These are phyloP conservation scores for Imbricaverruca yamaguchii DNA, from an alignment of 2,888 invertebrate species.

Conservation along the genomic window DNA sequence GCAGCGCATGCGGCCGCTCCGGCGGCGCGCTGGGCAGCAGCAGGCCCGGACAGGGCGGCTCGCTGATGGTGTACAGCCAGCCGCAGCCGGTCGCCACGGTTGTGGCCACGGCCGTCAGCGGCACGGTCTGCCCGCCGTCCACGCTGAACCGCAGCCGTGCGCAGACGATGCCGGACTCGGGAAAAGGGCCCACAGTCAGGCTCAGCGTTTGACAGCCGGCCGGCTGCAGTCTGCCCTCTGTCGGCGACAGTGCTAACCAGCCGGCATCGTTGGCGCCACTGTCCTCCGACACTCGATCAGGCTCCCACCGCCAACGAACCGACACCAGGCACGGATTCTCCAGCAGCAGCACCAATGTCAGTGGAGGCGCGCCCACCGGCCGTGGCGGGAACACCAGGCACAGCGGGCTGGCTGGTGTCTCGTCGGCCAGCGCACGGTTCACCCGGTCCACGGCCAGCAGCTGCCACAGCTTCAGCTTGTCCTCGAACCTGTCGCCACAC, in stretches of 20 bases:
- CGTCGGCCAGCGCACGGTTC: not conserved
- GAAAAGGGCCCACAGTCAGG: not conserved
- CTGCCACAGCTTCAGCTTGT: not conserved
- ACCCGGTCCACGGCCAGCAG: not conserved
- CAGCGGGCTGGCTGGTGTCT: not conserved
- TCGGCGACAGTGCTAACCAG: not conserved
- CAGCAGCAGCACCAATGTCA: not conserved
- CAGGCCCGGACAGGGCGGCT: slow-evolving; percentile 7
- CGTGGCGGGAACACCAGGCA: not conserved
- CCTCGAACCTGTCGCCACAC: slow-evolving; percentile 6
- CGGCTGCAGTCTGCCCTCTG: not conserved
- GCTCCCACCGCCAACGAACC: not conserved
- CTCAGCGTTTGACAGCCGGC: not conserved
- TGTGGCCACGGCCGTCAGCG: not conserved
- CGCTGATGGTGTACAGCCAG: not conserved
- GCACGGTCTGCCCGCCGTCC: not conserved
- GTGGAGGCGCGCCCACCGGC: not conserved
- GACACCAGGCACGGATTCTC: not conserved
- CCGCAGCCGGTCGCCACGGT: not conserved
- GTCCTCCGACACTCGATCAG: too few relatives aligned
- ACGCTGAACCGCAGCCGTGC: not conserved
- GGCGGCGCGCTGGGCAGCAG: not conserved
- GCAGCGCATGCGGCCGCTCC: not conserved
- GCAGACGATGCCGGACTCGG: not conserved
- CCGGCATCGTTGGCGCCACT: not conserved